Percentiles rank a stretch among this genome's conserved stretches.
These are phyloP conservation scores for Saccopteryx bilineata DNA, from an alignment of 2,113 vertebrate genomes.

Conservation along the genomic window DNA sequence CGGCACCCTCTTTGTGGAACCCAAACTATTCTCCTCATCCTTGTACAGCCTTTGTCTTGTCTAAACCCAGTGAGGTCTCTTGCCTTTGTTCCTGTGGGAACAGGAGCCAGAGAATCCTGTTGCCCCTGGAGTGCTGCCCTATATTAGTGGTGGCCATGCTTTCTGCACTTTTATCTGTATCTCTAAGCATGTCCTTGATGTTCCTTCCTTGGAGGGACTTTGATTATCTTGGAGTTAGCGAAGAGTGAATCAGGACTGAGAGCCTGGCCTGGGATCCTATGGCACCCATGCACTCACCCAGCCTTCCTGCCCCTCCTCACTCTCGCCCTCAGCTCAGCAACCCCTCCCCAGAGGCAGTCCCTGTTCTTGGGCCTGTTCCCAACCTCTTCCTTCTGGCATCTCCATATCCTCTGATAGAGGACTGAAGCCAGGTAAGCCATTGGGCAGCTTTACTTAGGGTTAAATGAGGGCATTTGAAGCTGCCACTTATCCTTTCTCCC, in stretches of 20 bases:
- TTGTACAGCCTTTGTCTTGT: neutral
- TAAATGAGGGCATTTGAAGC: slow-evolving; percentile 2
- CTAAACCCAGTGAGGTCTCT: neutral
- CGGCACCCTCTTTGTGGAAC: neutral
- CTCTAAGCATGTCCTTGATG: neutral
- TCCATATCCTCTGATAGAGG: slow-evolving; percentile 15
- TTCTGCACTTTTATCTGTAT: slow-evolving; percentile 3
- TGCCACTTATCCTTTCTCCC: slow-evolving; percentile 31
- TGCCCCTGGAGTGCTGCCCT: neutral
- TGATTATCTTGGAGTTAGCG: neutral
- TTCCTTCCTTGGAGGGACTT: neutral
- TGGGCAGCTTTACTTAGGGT: neutral
- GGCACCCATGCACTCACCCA: neutral
- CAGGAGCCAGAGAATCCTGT: neutral
- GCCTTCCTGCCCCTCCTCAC: neutral
- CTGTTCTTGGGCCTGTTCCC: neutral
- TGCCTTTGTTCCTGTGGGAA: neutral
- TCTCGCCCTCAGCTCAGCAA: neutral
- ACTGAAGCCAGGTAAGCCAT: neutral
- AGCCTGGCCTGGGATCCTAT: neutral
- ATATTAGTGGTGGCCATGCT: neutral
- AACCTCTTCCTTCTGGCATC: slow-evolving; percentile 28
- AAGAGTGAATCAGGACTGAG: neutral
- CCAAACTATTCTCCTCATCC: neutral
- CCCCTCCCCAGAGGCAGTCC: neutral